These are phyloP conservation scores for Calephelis nemesis DNA, from an alignment of 1,140 invertebrate genomes.

Conservation along the genomic window DNA sequence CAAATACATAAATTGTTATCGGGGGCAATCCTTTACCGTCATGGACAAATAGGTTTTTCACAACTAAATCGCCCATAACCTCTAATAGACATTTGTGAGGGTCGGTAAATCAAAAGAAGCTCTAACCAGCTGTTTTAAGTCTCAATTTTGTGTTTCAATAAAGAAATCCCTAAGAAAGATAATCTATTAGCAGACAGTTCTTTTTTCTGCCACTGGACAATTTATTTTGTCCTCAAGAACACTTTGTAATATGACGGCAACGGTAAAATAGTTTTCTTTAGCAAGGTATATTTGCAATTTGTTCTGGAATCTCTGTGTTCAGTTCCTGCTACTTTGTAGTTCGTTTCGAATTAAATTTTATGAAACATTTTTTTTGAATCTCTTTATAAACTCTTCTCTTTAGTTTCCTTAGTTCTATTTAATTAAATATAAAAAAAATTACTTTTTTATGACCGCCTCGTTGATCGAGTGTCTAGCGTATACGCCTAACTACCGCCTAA, in stretches of 20 bases:
- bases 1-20: constrained; percentile 72
- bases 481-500: no score
- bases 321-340: not conserved
- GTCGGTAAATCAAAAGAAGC: constrained; percentile 21
- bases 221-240: constrained; percentile 25
- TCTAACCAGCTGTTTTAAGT: not conserved
- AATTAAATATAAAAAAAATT: no score
- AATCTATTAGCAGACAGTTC: constrained; percentile 22
- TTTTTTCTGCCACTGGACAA: constrained; percentile 23
- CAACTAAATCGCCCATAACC: constrained; percentile 22
- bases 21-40: constrained; percentile 49
- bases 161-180: constrained; percentile 23
- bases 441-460: no score
- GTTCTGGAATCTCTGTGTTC: not conserved
- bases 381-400: no score
- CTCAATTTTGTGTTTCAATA: not conserved
- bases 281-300: constrained; percentile 8
- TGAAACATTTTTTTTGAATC: no score
- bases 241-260: constrained; percentile 20
- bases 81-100: constrained; percentile 7
- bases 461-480: no score
- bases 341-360: no score
- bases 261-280: constrained; percentile 16
- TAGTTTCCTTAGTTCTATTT: no score
- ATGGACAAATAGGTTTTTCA: constrained; percentile 26